Evolutionary conservation across 1,140 invertebrate genomes (phyloP), one percentile per base, ranked within the genome.

Genomic region (Ceratina calcarata): DNA sequence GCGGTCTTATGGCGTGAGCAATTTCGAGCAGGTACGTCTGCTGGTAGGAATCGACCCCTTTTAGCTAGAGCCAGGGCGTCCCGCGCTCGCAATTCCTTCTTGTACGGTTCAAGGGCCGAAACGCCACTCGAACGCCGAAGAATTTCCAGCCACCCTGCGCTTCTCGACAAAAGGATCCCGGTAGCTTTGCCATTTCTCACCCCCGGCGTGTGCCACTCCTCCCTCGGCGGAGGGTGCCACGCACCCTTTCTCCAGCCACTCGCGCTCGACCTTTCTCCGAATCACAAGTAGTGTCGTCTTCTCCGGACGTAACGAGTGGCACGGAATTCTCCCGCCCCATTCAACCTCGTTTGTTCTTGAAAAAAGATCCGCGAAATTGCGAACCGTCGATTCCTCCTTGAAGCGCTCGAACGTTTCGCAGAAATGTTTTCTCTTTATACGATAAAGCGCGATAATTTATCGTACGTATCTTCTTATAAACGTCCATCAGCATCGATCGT

Each of bases 201-300:
- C 70, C 69, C 27, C 51, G 20, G 13, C 71, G 71, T 37, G 49
- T 1, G 18, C 37, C 20, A 22, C 49, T 61, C 53, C 32, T n/a
- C 16, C 7, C 32, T 45, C 37, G 37, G 20, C 27, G 22, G 1
- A 74, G 62, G 61, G 70, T 15, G 58, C 72, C 51, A n/a, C 64
- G 16, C 22, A 6, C 20, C 76, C 60, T 78, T 71, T 64, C n/a
- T 3, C 15, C 20, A 58, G 6, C 60, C 76, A 65, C 68, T 72
- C 68, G 68, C 0, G 68, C 0, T 18, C 51, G 20, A 72, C 49
- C 51, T 73, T n/a, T 37, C 16, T 51, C 53, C 37, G 27, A 66
- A 53, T 66, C 77, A 79, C 1, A 20, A 79, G 78, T 20, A 79
- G 78, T 32, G 74, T 74, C 78, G 78, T 53, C 37, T 62, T 67